These are phyloP conservation scores for Leucania comma DNA, from an alignment of 2,888 invertebrate species.

Conservation along the genomic window DNA sequence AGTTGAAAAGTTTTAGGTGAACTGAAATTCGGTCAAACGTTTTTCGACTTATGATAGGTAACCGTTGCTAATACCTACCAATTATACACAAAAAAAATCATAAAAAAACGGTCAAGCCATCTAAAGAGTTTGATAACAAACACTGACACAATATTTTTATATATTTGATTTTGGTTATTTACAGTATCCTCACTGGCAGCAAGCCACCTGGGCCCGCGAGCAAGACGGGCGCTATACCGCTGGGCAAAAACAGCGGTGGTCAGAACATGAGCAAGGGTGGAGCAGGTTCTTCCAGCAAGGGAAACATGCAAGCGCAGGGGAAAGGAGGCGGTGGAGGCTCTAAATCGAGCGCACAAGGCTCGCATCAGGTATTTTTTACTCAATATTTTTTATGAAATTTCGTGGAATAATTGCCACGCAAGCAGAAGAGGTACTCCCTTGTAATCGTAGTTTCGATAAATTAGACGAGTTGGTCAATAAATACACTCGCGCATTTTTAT, in stretches of 20 bases:
- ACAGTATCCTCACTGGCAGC: conserved; percentile 83
- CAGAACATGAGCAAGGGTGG: conserved; percentile 74
- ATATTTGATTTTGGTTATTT: conserved; percentile 13
- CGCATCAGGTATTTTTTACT: conserved; percentile 75
- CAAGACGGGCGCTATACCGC: conserved; percentile 86
- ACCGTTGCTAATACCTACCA: no score
- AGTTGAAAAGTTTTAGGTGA: no score
- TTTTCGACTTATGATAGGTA: no score
- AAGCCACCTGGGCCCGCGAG: conserved; percentile 90
- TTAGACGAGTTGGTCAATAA: background rate
- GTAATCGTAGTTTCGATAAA: background rate
- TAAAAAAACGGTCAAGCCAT: no score
- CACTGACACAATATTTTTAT: no score
- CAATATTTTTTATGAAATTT: background rate
- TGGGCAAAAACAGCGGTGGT: conserved; percentile 78
- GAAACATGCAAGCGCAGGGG: conserved; percentile 72
- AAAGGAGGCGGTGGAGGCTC: conserved; percentile 76
- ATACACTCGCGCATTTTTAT: background rate
- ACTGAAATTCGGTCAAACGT: no score
- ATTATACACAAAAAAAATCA: no score
- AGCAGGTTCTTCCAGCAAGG: conserved; percentile 74
- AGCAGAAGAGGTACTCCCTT: no score
- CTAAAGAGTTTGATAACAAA: no score
- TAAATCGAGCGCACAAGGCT: conserved; percentile 75
- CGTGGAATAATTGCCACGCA: no score